Percentiles rank a stretch among this genome's conserved stretches.
These are phyloP conservation scores for rabbit (Oryctolagus cuniculus) DNA, from an alignment of 2,113 vertebrate genomes.

Conservation along the genomic window mOryCun1.1 NC_091441.1:92400501-92401000, in stretches of 20 bases:
- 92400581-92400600: not conserved
- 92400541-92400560: conserved; percentile 4
- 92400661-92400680: not conserved
- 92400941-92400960: not conserved
- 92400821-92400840: not conserved
- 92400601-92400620: conserved; percentile 58
- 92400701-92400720: not conserved
- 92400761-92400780: conserved; percentile 51
- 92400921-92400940: conserved; percentile 32
- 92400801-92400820: conserved; percentile 37
- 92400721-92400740: not conserved
- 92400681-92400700: conserved; percentile 3
- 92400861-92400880: conserved; percentile 17
- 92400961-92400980: not conserved
- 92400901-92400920: conserved; percentile 5
- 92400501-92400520: conserved; percentile 21
- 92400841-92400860: not conserved
- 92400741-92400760: not conserved
- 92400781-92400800: conserved; percentile 49
- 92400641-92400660: conserved; percentile 66
- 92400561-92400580: conserved; percentile 28
- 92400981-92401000: conserved; percentile 21
- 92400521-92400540: conserved; percentile 6
- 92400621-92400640: conserved; percentile 18
- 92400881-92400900: conserved; percentile 15